Evolutionary conservation across 2,888 invertebrate genomes (phyloP).

Genomic region (Drosophila rellima): DNA sequence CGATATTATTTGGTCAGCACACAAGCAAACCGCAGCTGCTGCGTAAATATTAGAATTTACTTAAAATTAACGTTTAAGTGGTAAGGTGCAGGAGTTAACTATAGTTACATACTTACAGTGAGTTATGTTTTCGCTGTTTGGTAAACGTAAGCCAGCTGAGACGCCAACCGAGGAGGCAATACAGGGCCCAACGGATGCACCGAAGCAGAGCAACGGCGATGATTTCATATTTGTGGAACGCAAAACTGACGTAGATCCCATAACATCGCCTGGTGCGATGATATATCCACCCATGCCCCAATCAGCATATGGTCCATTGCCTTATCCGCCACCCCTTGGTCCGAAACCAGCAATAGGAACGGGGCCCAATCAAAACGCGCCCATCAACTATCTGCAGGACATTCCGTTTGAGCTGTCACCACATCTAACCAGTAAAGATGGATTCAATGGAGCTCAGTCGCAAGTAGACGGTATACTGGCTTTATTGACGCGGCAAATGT

Average conservation of each 20-base stretch:
- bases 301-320: conserved; percentile 50
- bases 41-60: conserved; percentile 30
- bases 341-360: conserved; percentile 15
- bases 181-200: conserved; percentile 61
- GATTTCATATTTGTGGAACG: conserved; percentile 83
- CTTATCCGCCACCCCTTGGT: conserved; percentile 63
- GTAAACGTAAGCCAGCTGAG: conserved; percentile 78
- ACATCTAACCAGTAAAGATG: conserved; percentile 70
- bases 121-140: conserved; percentile 81
- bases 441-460: conserved; percentile 74
- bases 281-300: conserved; percentile 76
- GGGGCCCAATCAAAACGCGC: conserved; percentile 30
- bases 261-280: conserved; percentile 24
- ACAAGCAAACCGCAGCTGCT: conserved; percentile 40
- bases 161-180: conserved; percentile 71
- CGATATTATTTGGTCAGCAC: conserved; percentile 6
- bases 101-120: background rate
- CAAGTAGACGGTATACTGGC: conserved; percentile 84
- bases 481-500: conserved; percentile 80
- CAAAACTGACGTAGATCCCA: conserved; percentile 56
- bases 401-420: conserved; percentile 83
- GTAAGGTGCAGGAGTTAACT: conserved; percentile 2
- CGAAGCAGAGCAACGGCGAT: conserved; percentile 63
- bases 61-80: background rate
- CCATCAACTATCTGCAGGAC: conserved; percentile 80